These are phyloP conservation scores for Dyspetes luteomarginatus DNA, from an alignment of 2,888 invertebrate species.

Conservation along the genomic window DNA sequence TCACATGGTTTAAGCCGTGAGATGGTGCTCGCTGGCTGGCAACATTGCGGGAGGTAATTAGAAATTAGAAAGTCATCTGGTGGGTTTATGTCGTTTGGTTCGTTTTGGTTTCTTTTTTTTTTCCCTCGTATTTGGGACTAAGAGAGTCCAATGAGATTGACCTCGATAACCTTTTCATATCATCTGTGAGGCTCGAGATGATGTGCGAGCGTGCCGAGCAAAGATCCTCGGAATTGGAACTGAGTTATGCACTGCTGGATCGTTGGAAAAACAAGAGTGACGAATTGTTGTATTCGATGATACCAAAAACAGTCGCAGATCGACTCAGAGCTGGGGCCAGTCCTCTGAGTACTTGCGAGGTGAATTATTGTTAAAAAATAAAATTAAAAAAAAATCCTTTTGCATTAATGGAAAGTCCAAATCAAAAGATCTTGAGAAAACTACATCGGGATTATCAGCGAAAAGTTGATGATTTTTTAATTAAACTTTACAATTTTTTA, in stretches of 20 bases:
- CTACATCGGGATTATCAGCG: neutral
- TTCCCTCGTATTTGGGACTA: conserved; percentile 5
- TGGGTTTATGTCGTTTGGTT: conserved; percentile 12
- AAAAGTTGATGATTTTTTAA: no score
- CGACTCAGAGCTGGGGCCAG: conserved; percentile 90
- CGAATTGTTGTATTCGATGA: conserved; percentile 95
- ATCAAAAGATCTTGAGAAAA: no score
- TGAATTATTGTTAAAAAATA: conserved; percentile 69
- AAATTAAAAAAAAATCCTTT: neutral
- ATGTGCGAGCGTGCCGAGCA: conserved; percentile 93
- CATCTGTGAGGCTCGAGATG: conserved; percentile 87
- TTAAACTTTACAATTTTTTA: no score
- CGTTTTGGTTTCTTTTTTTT: neutral
- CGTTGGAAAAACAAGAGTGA: conserved; percentile 94
- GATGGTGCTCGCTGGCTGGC: conserved; percentile 93
- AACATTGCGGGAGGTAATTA: conserved; percentile 89
- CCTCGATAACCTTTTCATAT: conserved; percentile 20
- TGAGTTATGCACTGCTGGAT: conserved; percentile 90
- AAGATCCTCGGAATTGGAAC: conserved; percentile 91
- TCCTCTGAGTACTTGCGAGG: conserved; percentile 92
- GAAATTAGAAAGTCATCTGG: conserved; percentile 45
- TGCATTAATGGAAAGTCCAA: no score
- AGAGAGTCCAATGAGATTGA: conserved; percentile 12
- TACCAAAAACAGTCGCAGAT: conserved; percentile 93
- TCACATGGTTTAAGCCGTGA: conserved; percentile 93